phyloP scores from a whole-genome alignment of 2,888 invertebrate genomes.

The Agriopis leucophaearia region DNA sequence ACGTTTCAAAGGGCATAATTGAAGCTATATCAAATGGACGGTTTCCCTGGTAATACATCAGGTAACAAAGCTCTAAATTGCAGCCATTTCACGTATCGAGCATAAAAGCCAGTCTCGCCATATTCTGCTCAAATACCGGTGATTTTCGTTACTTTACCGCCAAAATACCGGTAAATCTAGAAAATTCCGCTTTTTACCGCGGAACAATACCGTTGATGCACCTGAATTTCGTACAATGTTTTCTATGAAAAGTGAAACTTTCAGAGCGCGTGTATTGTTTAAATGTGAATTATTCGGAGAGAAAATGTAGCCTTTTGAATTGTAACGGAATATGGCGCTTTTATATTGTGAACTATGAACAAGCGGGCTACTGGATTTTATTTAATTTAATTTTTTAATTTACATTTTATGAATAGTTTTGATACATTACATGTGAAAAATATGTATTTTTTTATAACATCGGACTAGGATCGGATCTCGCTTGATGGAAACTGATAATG shows the following conservation, averaged over 20 bases:
- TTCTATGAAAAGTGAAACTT: constrained; percentile 32
- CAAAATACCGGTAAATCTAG: constrained; percentile 28
- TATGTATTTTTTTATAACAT: neutral
- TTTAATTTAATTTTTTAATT: too few species aligned
- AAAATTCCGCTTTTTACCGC: constrained; percentile 29
- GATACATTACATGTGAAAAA: neutral
- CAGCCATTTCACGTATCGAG: constrained; percentile 24
- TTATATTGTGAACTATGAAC: constrained; percentile 9
- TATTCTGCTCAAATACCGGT: constrained; percentile 32
- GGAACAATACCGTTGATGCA: constrained; percentile 39
- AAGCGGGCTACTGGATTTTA: constrained; percentile 13
- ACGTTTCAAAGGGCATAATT: constrained; percentile 1
- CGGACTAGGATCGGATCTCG: too few species aligned
- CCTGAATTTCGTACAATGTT: constrained; percentile 27
- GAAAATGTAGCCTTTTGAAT: constrained; percentile 24
- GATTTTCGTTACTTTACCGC: constrained; percentile 42
- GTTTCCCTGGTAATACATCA: constrained; percentile 15
- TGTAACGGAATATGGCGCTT: constrained; percentile 18
- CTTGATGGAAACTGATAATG: too few species aligned
- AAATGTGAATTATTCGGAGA: constrained; percentile 23
- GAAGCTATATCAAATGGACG: neutral
- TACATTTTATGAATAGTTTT: neutral
- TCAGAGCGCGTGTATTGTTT: constrained; percentile 26
- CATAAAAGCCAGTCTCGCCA: constrained; percentile 24
- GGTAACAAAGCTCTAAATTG: constrained; percentile 27